phyloP scores from a whole-genome alignment of 2,888 invertebrate species.

The Ectemnius continuus region DNA sequence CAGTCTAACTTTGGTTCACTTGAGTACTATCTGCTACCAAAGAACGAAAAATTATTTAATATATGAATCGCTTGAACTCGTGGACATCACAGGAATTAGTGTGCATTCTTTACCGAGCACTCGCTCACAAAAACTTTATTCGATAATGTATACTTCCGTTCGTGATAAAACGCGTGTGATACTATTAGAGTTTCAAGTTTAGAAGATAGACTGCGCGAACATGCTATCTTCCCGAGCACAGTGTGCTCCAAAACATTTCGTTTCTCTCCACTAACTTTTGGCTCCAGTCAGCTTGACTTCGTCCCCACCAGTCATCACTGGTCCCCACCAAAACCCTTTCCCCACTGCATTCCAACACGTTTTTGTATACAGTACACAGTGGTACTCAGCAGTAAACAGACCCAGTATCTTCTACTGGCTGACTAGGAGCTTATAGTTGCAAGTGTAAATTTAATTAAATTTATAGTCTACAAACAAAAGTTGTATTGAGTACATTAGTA shows the following conservation, averaged over 20 bases:
- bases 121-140: conserved; percentile 8
- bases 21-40: too few relatives aligned
- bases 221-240: conserved; percentile 13
- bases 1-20: too few relatives aligned
- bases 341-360: too few relatives aligned
- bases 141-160: conserved; percentile 35
- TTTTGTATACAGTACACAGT: conserved; percentile 4
- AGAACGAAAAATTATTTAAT: too few relatives aligned
- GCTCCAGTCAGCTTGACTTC: background rate
- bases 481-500: conserved; percentile 15
- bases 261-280: conserved; percentile 17
- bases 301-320: background rate
- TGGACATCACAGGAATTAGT: too few relatives aligned
- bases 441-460: too few relatives aligned
- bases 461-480: conserved; percentile 20
- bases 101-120: background rate
- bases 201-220: background rate
- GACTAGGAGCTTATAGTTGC: too few relatives aligned
- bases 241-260: conserved; percentile 21
- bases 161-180: conserved; percentile 27
- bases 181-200: conserved; percentile 29
- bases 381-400: background rate
- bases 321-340: too few relatives aligned
- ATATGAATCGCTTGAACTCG: too few relatives aligned
- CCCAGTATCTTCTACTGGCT: too few relatives aligned